Conservation (phyloP, 1,140 invertebrate genomes). For the Cyclargus thomasi region DNA sequence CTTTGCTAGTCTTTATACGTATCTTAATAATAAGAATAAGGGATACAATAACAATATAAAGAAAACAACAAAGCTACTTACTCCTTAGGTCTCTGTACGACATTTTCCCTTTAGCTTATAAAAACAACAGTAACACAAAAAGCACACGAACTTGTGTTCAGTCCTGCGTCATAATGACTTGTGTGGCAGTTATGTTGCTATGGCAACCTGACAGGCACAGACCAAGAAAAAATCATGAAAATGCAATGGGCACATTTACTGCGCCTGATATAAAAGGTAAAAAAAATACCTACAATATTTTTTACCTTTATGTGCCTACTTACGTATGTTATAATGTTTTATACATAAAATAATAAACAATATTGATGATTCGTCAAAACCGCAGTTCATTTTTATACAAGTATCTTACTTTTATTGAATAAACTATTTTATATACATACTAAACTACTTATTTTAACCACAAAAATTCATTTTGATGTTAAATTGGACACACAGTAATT, state of each 20-base stretch:
- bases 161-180: neutral
- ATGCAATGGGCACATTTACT: too few species aligned
- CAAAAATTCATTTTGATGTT: neutral
- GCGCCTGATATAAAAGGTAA: too few species aligned
- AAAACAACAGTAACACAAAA: neutral
- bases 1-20: too few species aligned
- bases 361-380: neutral
- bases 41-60: neutral
- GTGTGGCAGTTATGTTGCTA: neutral
- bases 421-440: neutral
- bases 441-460: neutral
- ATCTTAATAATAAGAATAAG: neutral
- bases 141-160: neutral
- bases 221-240: neutral
- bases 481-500: conserved; percentile 33
- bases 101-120: conserved; percentile 44
- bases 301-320: too few species aligned
- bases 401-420: neutral
- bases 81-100: conserved; percentile 76
- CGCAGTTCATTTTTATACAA: neutral
- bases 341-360: neutral
- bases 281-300: too few species aligned
- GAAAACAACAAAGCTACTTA: conserved; percentile 45
- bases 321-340: too few species aligned
- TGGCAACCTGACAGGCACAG: neutral